phyloP scores from a whole-genome alignment of 2,113 vertebrate species.

The Sterrhoptilus dennistouni region DNA sequence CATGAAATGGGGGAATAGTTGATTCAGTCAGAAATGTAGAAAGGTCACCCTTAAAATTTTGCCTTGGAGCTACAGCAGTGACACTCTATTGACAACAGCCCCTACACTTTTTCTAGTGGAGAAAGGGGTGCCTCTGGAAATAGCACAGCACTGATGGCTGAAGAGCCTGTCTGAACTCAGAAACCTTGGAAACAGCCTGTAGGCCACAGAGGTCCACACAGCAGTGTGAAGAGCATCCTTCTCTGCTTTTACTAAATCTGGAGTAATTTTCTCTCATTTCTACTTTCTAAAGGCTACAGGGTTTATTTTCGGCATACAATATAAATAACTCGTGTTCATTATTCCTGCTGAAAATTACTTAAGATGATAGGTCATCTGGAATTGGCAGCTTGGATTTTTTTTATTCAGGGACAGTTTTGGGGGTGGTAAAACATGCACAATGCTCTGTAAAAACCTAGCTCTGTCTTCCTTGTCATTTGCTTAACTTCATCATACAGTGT shows the following conservation, averaged over 20 bases:
- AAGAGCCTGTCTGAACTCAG: not conserved
- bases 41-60: not conserved
- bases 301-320: not conserved
- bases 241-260: not conserved
- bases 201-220: not conserved
- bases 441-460: not conserved
- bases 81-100: not conserved
- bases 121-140: not conserved
- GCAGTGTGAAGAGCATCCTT: not conserved
- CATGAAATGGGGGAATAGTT: not conserved
- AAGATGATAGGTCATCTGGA: not conserved
- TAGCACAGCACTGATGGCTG: rapidly evolving
- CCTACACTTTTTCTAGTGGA: not conserved
- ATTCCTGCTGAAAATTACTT: not conserved
- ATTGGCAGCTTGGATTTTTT: not conserved
- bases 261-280: not conserved
- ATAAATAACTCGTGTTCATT: not conserved
- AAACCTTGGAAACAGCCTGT: not conserved
- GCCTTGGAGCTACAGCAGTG: not conserved
- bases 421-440: not conserved
- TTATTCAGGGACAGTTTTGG: not conserved
- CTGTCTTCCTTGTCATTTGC: not conserved
- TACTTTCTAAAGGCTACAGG: not conserved
- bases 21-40: not conserved
- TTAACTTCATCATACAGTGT: not conserved